A percentile compares a stretch with the other conserved stretches of the same genome.
These are phyloP conservation scores for Papilio dardanus DNA, from an alignment of 1,140 invertebrate genomes.

Conservation along the genomic window DNA sequence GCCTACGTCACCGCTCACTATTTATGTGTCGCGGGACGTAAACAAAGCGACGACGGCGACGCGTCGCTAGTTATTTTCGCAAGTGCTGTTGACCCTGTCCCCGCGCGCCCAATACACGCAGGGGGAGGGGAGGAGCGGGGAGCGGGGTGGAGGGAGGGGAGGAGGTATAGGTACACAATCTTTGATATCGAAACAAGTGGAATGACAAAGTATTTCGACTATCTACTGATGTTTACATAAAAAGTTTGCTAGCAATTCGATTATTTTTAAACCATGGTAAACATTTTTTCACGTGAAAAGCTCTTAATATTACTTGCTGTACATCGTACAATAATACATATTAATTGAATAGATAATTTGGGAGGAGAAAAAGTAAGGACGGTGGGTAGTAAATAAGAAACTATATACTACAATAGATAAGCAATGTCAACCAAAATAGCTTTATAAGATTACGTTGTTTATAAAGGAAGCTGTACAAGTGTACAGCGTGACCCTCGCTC, in stretches of 20 bases:
- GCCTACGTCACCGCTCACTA: background rate
- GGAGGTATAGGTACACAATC: background rate
- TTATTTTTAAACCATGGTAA: background rate
- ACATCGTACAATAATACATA: too few relatives aligned
- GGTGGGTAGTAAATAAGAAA: background rate
- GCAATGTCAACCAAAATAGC: background rate
- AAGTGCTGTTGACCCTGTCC: slow-evolving; percentile 17
- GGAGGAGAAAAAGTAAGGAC: too few relatives aligned
- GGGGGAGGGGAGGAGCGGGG: background rate
- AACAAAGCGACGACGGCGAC: slow-evolving; percentile 4
- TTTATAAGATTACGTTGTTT: slow-evolving; percentile 9
- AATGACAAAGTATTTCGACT: background rate
- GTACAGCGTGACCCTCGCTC: background rate
- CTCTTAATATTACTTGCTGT: too few relatives aligned
- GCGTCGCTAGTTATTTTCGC: slow-evolving; percentile 16
- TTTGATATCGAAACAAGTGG: background rate
- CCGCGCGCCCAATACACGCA: background rate
- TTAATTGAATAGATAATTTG: too few relatives aligned
- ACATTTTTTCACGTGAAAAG: too few relatives aligned
- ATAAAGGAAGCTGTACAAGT: slow-evolving; percentile 1
- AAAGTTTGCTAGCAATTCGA: too few relatives aligned
- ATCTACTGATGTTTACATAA: background rate
- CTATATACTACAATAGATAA: background rate
- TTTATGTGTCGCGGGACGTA: slow-evolving; percentile 18
- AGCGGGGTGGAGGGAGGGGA: background rate